Evolutionary conservation across 2,888 invertebrate genomes (phyloP).

Genomic region (Hermaeophaga mercurialis): DNA sequence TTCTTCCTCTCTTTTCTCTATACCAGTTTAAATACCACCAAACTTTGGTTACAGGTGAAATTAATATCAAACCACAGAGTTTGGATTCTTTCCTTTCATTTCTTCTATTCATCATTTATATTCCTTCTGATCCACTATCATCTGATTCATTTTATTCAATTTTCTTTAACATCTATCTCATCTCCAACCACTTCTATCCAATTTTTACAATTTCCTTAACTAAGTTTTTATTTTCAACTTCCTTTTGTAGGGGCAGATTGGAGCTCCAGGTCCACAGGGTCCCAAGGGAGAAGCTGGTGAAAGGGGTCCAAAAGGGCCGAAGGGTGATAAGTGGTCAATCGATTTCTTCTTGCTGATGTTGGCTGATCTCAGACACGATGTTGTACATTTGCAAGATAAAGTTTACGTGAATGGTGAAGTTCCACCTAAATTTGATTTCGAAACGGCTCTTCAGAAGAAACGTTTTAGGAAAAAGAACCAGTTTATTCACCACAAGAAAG

Average conservation of each 20-base stretch:
- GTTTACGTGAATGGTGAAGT: conserved; percentile 64
- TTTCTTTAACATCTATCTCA: too few relatives aligned
- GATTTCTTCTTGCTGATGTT: conserved; percentile 68
- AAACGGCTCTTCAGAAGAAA: conserved; percentile 63
- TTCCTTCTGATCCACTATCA: too few relatives aligned
- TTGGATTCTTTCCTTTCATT: too few relatives aligned
- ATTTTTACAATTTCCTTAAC: too few relatives aligned
- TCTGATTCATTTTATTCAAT: too few relatives aligned
- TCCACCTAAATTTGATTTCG: conserved; percentile 66
- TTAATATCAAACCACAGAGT: too few relatives aligned
- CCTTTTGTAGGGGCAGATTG: conserved; percentile 67
- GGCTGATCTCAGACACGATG: conserved; percentile 68
- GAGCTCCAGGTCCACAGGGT: conserved; percentile 66
- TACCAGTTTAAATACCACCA: too few relatives aligned
- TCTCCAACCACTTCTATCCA: too few relatives aligned
- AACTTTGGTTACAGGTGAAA: too few relatives aligned
- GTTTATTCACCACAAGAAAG: conserved; percentile 48
- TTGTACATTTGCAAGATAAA: conserved; percentile 64
- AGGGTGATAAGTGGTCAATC: conserved; percentile 67
- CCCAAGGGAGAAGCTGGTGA: conserved; percentile 66
- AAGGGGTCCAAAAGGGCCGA: conserved; percentile 63
- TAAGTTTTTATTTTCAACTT: too few relatives aligned
- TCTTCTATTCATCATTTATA: too few relatives aligned
- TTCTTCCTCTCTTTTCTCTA: too few relatives aligned
- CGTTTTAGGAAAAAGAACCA: conserved; percentile 59